Percentiles rank a stretch among this genome's conserved stretches.
phyloP scores from a whole-genome alignment of 2,797 vertebrate species.

The Streptopelia turtur region DNA sequence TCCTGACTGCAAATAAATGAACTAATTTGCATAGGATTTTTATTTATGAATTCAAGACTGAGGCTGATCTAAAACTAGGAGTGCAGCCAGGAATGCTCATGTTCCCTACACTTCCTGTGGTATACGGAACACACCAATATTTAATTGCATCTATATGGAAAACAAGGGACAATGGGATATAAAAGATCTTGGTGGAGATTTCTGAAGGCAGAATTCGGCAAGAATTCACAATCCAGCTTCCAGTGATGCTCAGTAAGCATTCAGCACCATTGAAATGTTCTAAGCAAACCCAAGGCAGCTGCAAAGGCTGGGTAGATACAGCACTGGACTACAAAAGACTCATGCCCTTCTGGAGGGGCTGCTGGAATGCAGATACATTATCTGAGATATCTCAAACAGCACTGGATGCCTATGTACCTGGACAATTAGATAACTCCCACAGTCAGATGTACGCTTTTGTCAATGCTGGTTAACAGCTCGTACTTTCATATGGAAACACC shows the following conservation, averaged over 20 bases:
- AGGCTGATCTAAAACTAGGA: constrained; percentile 11
- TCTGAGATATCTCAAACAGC: neutral
- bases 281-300: neutral
- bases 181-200: neutral
- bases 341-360: neutral
- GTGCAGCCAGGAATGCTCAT: neutral
- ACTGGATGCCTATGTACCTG: neutral
- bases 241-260: neutral
- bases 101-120: neutral
- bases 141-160: neutral
- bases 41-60: constrained; percentile 69
- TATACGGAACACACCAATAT: neutral
- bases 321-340: neutral
- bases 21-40: constrained; percentile 58
- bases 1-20: constrained; percentile 61
- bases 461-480: fast-evolving
- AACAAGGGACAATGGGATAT: neutral
- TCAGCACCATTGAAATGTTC: neutral
- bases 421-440: neutral
- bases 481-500: neutral
- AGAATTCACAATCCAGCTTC: neutral
- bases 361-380: neutral
- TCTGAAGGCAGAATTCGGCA: neutral
- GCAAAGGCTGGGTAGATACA: neutral
- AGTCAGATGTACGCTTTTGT: neutral